A percentile compares a stretch with the other conserved stretches of the same genome.
These are phyloP conservation scores for Sphaerophoria rueppellii DNA, from an alignment of 2,888 invertebrate species.

Conservation along the genomic window DNA sequence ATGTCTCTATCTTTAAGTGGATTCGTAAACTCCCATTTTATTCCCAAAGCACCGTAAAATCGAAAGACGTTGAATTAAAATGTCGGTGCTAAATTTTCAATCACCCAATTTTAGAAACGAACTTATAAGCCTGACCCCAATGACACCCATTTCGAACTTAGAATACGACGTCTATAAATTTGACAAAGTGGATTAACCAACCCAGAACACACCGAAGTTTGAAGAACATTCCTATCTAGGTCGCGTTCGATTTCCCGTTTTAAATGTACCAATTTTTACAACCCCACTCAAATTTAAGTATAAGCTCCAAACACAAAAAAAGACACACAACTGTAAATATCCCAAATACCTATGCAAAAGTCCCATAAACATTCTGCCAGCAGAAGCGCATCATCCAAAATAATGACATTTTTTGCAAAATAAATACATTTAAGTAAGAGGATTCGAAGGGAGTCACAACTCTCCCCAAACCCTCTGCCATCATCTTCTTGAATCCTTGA, in stretches of 20 bases:
- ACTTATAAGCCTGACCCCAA: no score
- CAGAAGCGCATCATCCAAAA: constrained; percentile 46
- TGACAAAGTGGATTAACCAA: background rate
- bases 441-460: constrained; percentile 47
- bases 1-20: no score
- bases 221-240: background rate
- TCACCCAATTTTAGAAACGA: no score
- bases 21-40: no score
- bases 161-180: background rate
- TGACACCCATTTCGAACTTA: no score
- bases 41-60: no score
- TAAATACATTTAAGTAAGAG: constrained; percentile 50
- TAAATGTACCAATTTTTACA: constrained; percentile 12
- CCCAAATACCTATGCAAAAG: constrained; percentile 32
- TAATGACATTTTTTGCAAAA: constrained; percentile 52
- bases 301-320: constrained; percentile 17
- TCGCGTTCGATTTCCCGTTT: background rate
- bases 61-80: no score
- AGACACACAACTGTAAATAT: constrained; percentile 20
- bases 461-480: background rate
- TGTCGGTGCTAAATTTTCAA: no score
- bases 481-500: constrained; percentile 33
- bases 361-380: constrained; percentile 8
- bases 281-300: constrained; percentile 20
- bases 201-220: background rate